phyloP scores from a whole-genome alignment of 2,888 invertebrate genomes.

The Lomographa bimaculata region DNA sequence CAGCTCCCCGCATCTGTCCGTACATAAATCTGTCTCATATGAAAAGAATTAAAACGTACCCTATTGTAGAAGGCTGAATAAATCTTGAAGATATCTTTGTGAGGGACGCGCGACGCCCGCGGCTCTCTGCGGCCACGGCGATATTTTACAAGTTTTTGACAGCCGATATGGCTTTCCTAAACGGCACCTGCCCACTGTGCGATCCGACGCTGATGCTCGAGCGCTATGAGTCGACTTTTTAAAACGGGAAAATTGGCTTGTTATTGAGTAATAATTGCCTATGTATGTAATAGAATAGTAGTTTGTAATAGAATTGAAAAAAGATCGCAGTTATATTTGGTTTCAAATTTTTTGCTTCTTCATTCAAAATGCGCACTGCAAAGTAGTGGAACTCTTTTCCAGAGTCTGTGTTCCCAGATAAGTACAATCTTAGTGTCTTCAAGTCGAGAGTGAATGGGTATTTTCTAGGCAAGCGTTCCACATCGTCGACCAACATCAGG shows the following conservation, averaged over 20 bases:
- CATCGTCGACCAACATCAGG: no score
- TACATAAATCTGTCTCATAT: slow-evolving; percentile 81
- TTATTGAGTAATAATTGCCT: no score
- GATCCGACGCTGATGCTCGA: slow-evolving; percentile 23
- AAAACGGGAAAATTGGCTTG: slow-evolving; percentile 26
- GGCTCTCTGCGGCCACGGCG: slow-evolving; percentile 75
- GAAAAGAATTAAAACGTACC: slow-evolving; percentile 83
- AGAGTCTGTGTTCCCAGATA: no score
- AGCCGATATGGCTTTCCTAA: slow-evolving; percentile 85
- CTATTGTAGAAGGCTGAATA: slow-evolving; percentile 79
- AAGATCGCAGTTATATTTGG: no score
- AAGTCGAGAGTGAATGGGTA: no score
- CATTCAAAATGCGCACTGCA: no score
- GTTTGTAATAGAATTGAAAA: no score
- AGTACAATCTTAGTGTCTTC: no score
- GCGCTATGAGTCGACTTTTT: slow-evolving; percentile 11
- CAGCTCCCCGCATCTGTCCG: slow-evolving; percentile 66
- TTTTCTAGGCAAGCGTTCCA: no score
- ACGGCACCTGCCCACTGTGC: slow-evolving; percentile 72
- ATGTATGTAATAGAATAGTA: no score
- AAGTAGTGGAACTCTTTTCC: no score
- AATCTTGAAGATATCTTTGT: slow-evolving; percentile 81
- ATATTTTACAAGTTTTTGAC: slow-evolving; percentile 89
- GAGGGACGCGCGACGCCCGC: slow-evolving; percentile 70
- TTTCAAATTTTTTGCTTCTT: no score